Percentiles rank a stretch among this genome's conserved stretches.
Evolutionary conservation across 53 echinoderm and acorn worm genomes (phyloP).

Genomic region (Echinometra lucunter): DNA sequence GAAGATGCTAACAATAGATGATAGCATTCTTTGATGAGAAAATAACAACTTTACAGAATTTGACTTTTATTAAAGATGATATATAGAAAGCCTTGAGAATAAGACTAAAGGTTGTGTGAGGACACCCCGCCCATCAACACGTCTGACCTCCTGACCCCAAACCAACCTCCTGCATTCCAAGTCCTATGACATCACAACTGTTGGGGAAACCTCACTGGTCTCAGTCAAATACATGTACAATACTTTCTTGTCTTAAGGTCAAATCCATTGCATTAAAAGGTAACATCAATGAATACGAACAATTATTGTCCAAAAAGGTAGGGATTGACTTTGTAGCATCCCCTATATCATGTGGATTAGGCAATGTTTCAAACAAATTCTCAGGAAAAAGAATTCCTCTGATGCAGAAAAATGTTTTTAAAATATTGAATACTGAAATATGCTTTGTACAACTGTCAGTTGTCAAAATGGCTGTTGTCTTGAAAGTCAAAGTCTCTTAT

Average conservation of each 20-base stretch:
- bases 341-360: too few relatives aligned
- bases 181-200: slow-evolving; percentile 62
- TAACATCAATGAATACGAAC: too few relatives aligned
- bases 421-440: not conserved
- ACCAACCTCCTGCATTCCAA: slow-evolving; percentile 46
- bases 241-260: not conserved
- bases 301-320: too few relatives aligned
- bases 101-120: slow-evolving; percentile 30
- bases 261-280: not conserved
- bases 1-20: too few relatives aligned
- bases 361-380: too few relatives aligned
- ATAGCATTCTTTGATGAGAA: too few relatives aligned
- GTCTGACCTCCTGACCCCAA: slow-evolving; percentile 50
- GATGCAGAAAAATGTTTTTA: too few relatives aligned
- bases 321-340: too few relatives aligned
- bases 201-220: slow-evolving; percentile 32
- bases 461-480: not conserved
- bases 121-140: slow-evolving; percentile 18
- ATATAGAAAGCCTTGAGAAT: not conserved
- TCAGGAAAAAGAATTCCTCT: too few relatives aligned
- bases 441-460: not conserved
- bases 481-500: not conserved
- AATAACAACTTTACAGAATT: not conserved
- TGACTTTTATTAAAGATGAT: not conserved
- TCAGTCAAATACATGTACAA: not conserved